Evolutionary conservation across 2,113 vertebrate species (phyloP).

Genomic region (Fulmarus glacialis): DNA sequence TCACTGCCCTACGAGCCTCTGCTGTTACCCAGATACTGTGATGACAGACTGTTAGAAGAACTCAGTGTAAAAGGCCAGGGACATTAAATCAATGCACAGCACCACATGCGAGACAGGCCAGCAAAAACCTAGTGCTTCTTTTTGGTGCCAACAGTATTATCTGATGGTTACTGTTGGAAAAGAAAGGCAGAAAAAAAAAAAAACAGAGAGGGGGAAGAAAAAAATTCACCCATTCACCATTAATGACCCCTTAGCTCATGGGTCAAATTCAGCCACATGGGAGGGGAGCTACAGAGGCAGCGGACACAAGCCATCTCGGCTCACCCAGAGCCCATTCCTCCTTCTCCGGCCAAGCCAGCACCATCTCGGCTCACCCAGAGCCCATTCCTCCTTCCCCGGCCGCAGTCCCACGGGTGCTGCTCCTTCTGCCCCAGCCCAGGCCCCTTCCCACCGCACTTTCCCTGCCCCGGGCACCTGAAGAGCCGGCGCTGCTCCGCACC

Average conservation of each 20-base stretch:
- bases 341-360: not conserved
- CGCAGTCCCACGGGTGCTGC: not conserved
- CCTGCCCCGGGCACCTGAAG: not conserved
- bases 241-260: not conserved
- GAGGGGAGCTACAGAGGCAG: not conserved
- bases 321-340: not conserved
- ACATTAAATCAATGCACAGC: not conserved
- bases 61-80: not conserved
- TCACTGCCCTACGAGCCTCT: not conserved
- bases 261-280: not conserved
- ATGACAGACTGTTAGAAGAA: not conserved
- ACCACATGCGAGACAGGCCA: not conserved
- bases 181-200: not conserved
- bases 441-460: rapidly evolving
- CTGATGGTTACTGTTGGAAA: not conserved
- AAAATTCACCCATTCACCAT: too few relatives aligned
- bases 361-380: not conserved
- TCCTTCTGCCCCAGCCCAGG: not conserved
- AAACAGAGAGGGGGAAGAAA: not conserved
- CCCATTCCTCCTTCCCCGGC: not conserved
- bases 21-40: not conserved
- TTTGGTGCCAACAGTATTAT: not conserved
- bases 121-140: not conserved
- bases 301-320: not conserved
- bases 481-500: not conserved